These are phyloP conservation scores for Porites divaricata DNA, from an alignment of 92 coral and sea anemone species.

Conservation along the genomic window DNA sequence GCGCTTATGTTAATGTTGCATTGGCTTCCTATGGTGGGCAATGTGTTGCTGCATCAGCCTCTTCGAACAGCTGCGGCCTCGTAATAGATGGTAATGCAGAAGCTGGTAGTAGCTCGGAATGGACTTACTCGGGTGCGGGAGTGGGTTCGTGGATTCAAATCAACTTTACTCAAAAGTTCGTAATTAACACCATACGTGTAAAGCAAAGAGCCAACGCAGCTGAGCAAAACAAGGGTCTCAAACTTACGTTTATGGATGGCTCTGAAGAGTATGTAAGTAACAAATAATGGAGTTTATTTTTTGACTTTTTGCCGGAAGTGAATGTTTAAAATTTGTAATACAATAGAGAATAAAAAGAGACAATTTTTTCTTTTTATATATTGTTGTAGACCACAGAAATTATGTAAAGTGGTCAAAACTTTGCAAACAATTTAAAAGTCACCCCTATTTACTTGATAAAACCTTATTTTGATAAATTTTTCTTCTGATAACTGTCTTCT, in stretches of 20 bases:
- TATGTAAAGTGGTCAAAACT: no score
- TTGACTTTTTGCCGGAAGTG: no score
- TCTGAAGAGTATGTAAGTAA: conserved; percentile 42
- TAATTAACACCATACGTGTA: conserved; percentile 66
- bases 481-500: no score
- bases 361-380: no score
- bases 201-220: conserved; percentile 52
- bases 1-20: conserved; percentile 71
- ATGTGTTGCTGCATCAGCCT: conserved; percentile 45
- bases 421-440: no score
- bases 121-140: conserved; percentile 40
- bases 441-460: no score
- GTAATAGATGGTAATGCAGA: conserved; percentile 41
- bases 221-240: conserved; percentile 62
- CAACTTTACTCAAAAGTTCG: conserved; percentile 60
- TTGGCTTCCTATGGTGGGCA: conserved; percentile 47
- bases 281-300: neutral
- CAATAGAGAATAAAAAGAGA: no score
- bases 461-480: no score
- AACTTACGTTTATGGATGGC: conserved; percentile 73
- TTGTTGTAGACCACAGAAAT: no score
- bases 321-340: no score
- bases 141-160: conserved; percentile 55
- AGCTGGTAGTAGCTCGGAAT: neutral
- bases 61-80: conserved; percentile 16